Conservation (phyloP, 2,113 vertebrate species). For the Addax nasomaculatus region DNA sequence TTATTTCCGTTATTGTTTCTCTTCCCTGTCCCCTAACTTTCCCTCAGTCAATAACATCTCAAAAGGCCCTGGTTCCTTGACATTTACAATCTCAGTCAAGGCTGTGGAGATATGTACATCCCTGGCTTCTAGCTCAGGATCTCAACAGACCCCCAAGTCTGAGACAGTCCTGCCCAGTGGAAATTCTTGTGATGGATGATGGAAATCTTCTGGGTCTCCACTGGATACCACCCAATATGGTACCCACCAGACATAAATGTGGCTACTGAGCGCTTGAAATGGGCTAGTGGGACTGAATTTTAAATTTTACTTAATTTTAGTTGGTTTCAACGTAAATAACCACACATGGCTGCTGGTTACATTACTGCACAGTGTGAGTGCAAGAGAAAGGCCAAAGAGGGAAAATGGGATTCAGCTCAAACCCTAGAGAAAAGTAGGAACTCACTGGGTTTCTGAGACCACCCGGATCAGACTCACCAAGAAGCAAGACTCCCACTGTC, state of each 20-base stretch:
- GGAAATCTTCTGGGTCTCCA: neutral
- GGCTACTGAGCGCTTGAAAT: neutral
- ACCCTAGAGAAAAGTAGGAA: neutral
- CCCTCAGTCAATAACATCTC: neutral
- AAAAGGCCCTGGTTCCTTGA: neutral
- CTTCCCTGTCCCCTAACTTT: neutral
- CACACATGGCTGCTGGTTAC: neutral
- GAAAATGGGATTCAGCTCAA: neutral
- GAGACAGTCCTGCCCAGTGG: neutral
- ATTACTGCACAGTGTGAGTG: neutral
- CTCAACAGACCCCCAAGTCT: neutral
- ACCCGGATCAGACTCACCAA: neutral
- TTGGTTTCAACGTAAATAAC: neutral
- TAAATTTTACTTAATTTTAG: neutral
- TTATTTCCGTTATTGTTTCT: neutral
- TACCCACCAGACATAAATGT: neutral
- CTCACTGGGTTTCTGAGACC: neutral
- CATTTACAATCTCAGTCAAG: neutral
- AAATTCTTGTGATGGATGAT: neutral
- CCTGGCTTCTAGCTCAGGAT: neutral
- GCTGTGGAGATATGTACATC: neutral
- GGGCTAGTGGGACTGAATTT: neutral
- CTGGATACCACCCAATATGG: rapidly evolving
- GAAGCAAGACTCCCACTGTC: neutral
- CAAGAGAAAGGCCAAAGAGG: neutral